A percentile compares a stretch with the other conserved stretches of the same genome.
Conservation (phyloP, 2,797 vertebrate species). For the Argentina silus region DNA sequence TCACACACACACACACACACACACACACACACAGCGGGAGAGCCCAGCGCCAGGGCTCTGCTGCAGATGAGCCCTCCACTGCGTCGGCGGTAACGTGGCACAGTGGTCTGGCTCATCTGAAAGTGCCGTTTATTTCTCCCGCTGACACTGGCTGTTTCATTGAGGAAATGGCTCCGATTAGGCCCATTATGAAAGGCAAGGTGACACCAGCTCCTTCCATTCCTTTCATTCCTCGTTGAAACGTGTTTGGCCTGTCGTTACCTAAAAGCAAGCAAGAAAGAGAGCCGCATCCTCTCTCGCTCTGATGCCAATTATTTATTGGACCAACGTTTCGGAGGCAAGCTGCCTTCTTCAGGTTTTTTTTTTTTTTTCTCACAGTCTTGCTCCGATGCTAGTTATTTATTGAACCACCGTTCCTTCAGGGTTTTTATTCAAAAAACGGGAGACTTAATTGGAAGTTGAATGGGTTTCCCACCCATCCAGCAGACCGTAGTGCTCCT, state of each 20-base stretch:
- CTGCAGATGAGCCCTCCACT: slow-evolving; percentile 24
- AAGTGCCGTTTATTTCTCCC: slow-evolving; percentile 25
- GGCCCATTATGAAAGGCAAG: slow-evolving; percentile 25
- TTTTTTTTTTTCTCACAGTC: no score
- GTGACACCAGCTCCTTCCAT: background rate
- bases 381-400: no score
- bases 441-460: slow-evolving; percentile 7
- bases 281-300: no score
- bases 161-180: slow-evolving; percentile 21
- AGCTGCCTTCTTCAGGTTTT: slow-evolving; percentile 7
- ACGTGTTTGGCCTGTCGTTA: no score
- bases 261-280: no score
- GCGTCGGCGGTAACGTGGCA: background rate
- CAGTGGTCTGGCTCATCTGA: background rate
- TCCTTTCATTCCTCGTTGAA: slow-evolving; percentile 6
- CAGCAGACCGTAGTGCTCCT: background rate
- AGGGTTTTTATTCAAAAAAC: no score
- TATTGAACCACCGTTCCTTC: no score
- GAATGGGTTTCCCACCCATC: slow-evolving; percentile 26
- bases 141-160: slow-evolving; percentile 6
- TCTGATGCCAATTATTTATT: no score
- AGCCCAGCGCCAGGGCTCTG: slow-evolving; percentile 6
- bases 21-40: background rate
- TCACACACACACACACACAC: slow-evolving; percentile 1
- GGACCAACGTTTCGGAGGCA: no score